Base-by-base conservation (phyloP, 2,797 vertebrate genomes). In the Neosilurus mollespiculum region DNA sequence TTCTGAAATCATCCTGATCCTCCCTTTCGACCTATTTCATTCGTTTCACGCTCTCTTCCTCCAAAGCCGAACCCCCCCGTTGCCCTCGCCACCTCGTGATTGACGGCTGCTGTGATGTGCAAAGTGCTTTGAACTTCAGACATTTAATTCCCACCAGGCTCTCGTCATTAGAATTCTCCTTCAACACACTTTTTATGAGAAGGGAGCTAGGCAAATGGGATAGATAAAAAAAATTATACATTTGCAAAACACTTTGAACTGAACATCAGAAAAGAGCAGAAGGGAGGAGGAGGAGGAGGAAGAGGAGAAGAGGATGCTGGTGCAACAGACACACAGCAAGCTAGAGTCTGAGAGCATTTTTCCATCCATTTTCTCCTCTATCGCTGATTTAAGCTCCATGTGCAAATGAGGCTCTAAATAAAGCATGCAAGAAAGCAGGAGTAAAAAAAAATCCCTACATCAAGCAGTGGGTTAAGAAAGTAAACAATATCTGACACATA, bases 31-130 rank as follows among this genome's bases (percentile, higher is more conserved):
- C 43, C 70, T 58, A 79, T 78, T 89, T 84, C 70, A 15, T 78
- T 53, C 81, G 90, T 91, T 91, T 93, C 89, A 90, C 91, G 51
- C 53, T 43, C 4, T 22, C 62, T 89, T 82, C 76, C 34, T 59
- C 24, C 73, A 72, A 54, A 56, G 0, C 56, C 56, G 22, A 4
- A 43, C 51, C 26, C 34, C 51, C 37, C 76, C 65, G n/a, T 30
- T 30, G 30, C 30, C 37, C 77, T 67, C 80, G 61, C 67, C 30
- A 69, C 59, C 43, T 78, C 78, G 56, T 97, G 96, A 98, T 93
- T 98, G 97, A 97, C 96, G 86, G 92, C 88, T 90, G 92, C 96
- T 96, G 93, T 98, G 96, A 98, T 97, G 96, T 96, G 90, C 92
- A 89, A 94, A 94, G 90, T 77, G 92, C 94, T 95, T 98, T 98